Conservation (phyloP, 1,140 invertebrate species). For the Hesperophylax magnus region DNA sequence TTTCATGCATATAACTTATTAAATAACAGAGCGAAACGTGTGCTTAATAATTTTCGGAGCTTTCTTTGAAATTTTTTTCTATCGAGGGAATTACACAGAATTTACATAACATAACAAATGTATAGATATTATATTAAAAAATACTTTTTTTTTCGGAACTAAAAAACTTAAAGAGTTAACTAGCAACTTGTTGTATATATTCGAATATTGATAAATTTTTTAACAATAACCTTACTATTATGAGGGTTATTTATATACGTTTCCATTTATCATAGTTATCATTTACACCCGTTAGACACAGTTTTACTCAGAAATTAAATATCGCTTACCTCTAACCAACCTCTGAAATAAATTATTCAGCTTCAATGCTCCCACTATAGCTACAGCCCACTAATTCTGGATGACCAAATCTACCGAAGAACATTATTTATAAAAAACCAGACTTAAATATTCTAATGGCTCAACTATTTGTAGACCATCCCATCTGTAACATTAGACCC, state of each 20-base stretch:
- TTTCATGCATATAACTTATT: no score
- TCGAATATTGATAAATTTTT: no score
- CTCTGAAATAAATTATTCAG: neutral
- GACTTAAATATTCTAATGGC: slow-evolving; percentile 35
- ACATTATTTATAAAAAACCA: slow-evolving; percentile 19
- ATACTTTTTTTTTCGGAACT: no score
- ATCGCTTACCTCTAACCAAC: neutral
- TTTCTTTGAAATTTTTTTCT: no score
- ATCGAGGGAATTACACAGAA: no score
- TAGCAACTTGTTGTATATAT: no score
- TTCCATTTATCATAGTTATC: neutral
- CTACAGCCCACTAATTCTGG: neutral
- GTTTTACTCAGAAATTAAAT: neutral
- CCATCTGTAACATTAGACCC: slow-evolving; percentile 20
- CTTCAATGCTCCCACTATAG: neutral
- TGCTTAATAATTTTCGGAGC: no score
- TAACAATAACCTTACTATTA: neutral
- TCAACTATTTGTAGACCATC: slow-evolving; percentile 30
- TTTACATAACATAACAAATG: no score
- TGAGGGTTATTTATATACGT: neutral
- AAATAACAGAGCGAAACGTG: no score
- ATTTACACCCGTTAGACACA: neutral
- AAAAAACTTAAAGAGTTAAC: no score
- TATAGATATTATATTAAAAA: no score
- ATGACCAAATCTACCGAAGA: neutral